phyloP scores from a whole-genome alignment of 1,140 invertebrate species.

The Centruroides vittatus region DNA sequence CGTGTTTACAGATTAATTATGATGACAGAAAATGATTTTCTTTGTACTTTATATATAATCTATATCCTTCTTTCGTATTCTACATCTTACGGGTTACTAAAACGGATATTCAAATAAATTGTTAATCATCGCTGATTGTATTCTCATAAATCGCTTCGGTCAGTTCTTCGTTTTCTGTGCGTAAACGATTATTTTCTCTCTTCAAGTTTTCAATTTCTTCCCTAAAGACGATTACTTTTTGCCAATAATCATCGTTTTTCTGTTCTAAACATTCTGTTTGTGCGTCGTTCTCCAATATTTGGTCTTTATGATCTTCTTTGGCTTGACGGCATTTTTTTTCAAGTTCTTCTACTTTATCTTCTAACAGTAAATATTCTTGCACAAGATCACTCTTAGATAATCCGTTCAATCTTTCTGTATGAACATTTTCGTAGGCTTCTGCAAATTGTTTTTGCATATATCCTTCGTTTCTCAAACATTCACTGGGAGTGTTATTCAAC shows the following conservation, averaged over 20 bases:
- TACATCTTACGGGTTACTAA: no score
- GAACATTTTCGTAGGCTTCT: slow-evolving; percentile 72
- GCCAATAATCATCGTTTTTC: not conserved
- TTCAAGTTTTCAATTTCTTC: not conserved
- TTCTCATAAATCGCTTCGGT: not conserved
- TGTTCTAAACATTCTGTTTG: not conserved
- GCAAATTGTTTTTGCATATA: slow-evolving; percentile 82
- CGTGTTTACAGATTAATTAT: no score
- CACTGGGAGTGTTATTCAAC: slow-evolving; percentile 48
- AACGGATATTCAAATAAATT: no score
- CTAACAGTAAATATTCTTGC: slow-evolving; percentile 67
- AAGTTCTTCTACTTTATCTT: slow-evolving; percentile 58
- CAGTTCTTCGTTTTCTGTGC: not conserved
- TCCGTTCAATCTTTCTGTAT: slow-evolving; percentile 62
- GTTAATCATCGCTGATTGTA: no score
- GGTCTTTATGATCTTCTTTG: not conserved
- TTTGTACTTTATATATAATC: no score
- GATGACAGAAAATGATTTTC: no score
- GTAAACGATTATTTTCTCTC: not conserved
- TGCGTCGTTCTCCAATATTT: not conserved
- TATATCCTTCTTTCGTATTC: no score
- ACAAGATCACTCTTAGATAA: slow-evolving; percentile 73
- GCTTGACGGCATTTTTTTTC: slow-evolving; percentile 39
- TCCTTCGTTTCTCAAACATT: slow-evolving; percentile 42
- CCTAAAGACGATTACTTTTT: not conserved